Evolutionary conservation across 1,140 invertebrate species (phyloP).

Genomic region (Drosophila ananassae): DNA sequence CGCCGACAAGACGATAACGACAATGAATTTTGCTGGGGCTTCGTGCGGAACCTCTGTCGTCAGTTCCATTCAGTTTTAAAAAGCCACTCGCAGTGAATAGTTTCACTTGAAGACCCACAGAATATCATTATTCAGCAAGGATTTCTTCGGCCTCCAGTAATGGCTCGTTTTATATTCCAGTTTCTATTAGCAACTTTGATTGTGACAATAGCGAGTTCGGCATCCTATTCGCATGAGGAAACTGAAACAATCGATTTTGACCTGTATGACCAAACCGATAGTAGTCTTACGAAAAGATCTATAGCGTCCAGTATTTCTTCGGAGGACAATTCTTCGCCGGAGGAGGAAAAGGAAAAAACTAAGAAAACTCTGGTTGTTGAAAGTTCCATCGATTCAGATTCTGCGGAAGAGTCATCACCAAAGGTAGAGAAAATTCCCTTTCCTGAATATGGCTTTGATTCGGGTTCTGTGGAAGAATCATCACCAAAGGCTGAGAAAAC

Average conservation of each 20-base stretch:
- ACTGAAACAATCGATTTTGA: no score
- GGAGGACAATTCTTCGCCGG: not conserved
- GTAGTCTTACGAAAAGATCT: not conserved
- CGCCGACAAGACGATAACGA: slow-evolving; percentile 11
- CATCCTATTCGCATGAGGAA: no score
- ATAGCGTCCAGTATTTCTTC: not conserved
- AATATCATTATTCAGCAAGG: not conserved
- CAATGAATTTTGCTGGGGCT: slow-evolving; percentile 7
- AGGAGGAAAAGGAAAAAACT: not conserved
- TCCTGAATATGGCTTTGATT: no score
- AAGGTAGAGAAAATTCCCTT: no score
- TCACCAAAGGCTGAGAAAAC: no score
- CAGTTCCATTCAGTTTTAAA: slow-evolving; percentile 8
- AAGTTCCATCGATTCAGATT: no score
- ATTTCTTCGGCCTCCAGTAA: not conserved
- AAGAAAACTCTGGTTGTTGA: no score
- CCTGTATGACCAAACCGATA: no score
- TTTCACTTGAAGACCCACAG: not conserved
- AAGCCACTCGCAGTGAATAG: not conserved
- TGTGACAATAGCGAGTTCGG: not conserved
- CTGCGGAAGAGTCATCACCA: not conserved
- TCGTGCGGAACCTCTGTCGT: slow-evolving; percentile 1
- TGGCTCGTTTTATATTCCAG: slow-evolving; percentile 11
- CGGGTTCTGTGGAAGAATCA: not conserved
- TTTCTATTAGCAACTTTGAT: slow-evolving; percentile 6